Percentiles rank a stretch among this genome's conserved stretches.
Evolutionary conservation across 2,113 vertebrate genomes (phyloP).

Genomic region (Nannobrachium achirus): DNA sequence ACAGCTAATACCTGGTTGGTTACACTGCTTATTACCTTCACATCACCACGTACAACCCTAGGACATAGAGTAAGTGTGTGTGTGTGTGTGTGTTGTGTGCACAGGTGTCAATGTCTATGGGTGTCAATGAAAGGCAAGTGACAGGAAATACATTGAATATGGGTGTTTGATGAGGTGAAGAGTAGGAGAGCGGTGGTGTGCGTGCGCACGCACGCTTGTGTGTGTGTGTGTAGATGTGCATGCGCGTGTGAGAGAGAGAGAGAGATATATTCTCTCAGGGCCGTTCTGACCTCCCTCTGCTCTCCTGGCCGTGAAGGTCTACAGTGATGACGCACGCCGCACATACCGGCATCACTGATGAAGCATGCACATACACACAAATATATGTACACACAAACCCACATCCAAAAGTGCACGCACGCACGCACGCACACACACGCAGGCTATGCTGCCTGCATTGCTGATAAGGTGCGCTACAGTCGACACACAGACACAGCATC

Average conservation of each 20-base stretch:
- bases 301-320: slow-evolving; percentile 78
- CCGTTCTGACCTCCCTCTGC: slow-evolving; percentile 74
- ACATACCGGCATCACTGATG: slow-evolving; percentile 65
- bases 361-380: slow-evolving; percentile 50
- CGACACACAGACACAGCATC: slow-evolving; percentile 64
- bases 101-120: not conserved
- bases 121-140: not conserved
- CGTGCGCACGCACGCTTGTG: slow-evolving; percentile 3
- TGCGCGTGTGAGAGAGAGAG: slow-evolving; percentile 22
- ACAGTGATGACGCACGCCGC: slow-evolving; percentile 71
- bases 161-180: not conserved
- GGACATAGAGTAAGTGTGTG: not conserved
- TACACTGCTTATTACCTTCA: slow-evolving; percentile 33
- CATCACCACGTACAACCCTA: not conserved
- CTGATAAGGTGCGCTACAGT: slow-evolving; percentile 72
- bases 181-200: not conserved
- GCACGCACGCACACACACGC: slow-evolving; percentile 9
- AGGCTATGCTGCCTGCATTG: slow-evolving; percentile 65
- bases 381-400: slow-evolving; percentile 15
- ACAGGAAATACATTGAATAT: slow-evolving; percentile 13
- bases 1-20: slow-evolving; percentile 3
- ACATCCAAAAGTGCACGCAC: not conserved
- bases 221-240: slow-evolving; percentile 2
- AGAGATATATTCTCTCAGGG: slow-evolving; percentile 64
- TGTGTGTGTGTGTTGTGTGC: slow-evolving; percentile 1